These are phyloP conservation scores for Horisme vitalbata DNA, from an alignment of 2,888 invertebrate genomes.

Conservation along the genomic window DNA sequence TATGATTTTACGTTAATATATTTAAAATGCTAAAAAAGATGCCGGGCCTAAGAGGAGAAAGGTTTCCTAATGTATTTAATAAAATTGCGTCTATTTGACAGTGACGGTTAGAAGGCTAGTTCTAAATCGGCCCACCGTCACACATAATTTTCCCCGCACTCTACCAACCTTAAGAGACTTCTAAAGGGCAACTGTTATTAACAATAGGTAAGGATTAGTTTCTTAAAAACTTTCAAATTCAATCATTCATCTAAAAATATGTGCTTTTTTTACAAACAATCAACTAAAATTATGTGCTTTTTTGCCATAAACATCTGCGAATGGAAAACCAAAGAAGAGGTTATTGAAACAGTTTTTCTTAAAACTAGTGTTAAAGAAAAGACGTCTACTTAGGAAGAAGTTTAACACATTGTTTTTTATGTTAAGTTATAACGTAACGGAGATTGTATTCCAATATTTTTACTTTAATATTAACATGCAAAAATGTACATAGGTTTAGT, in stretches of 20 bases:
- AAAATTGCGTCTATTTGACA: too few species aligned
- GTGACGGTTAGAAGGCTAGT: too few species aligned
- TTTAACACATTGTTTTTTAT: conserved; percentile 18
- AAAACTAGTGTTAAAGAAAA: conserved; percentile 38
- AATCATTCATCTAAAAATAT: not conserved
- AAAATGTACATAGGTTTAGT: conserved; percentile 14
- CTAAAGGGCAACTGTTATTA: too few species aligned
- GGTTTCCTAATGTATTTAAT: too few species aligned
- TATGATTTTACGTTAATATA: too few species aligned
- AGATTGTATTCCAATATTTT: conserved; percentile 16
- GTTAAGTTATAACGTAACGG: conserved; percentile 9
- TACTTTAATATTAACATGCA: conserved; percentile 6
- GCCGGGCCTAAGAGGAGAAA: too few species aligned
- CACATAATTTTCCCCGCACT: too few species aligned
- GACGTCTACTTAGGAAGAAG: conserved; percentile 17
- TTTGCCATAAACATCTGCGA: conserved; percentile 29
- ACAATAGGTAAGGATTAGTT: too few species aligned
- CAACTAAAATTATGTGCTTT: not conserved
- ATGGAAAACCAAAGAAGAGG: conserved; percentile 55
- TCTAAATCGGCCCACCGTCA: too few species aligned
- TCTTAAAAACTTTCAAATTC: conserved; percentile 5
- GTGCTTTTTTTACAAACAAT: too few species aligned
- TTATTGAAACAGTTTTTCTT: conserved; percentile 31
- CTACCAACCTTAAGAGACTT: too few species aligned
- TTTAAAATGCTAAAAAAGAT: too few species aligned